A percentile compares a stretch with the other conserved stretches of the same genome.
Evolutionary conservation across 2,888 invertebrate species (phyloP).

Genomic region (Tenthredo notha): DNA sequence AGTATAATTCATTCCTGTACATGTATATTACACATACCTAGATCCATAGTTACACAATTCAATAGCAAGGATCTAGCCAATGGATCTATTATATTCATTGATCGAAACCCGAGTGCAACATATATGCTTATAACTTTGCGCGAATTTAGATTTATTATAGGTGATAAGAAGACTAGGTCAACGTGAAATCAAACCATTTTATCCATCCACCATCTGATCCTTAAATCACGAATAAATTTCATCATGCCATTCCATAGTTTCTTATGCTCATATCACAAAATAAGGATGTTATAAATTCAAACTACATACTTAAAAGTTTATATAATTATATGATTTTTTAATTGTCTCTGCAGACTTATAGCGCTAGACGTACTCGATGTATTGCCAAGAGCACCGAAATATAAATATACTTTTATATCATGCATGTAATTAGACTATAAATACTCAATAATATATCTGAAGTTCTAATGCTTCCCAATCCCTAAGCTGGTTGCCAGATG

Average conservation of each 20-base stretch:
- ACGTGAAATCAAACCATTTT: constrained; percentile 8
- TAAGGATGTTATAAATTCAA: not conserved
- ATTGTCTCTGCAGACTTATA: no score
- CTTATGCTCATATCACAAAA: not conserved
- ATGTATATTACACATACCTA: not conserved
- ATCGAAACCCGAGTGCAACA: not conserved
- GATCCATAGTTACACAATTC: not conserved
- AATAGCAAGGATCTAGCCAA: not conserved
- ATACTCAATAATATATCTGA: not conserved
- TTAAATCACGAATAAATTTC: constrained; percentile 14
- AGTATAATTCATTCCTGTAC: not conserved
- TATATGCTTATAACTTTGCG: not conserved
- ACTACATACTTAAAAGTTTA: no score
- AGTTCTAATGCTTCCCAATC: not conserved
- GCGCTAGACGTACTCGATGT: not conserved
- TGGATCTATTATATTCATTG: not conserved
- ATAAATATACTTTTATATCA: not conserved
- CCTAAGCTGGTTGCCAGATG: constrained; percentile 24
- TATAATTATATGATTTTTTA: no score
- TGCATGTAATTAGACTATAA: not conserved
- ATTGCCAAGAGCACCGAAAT: not conserved
- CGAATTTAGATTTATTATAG: constrained; percentile 3
- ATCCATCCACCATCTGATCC: constrained; percentile 3
- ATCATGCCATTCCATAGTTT: constrained; percentile 2
- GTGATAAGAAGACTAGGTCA: constrained; percentile 34